phyloP scores from a whole-genome alignment of 2,797 vertebrate species.

The Gadopsis bispinosus region DNA sequence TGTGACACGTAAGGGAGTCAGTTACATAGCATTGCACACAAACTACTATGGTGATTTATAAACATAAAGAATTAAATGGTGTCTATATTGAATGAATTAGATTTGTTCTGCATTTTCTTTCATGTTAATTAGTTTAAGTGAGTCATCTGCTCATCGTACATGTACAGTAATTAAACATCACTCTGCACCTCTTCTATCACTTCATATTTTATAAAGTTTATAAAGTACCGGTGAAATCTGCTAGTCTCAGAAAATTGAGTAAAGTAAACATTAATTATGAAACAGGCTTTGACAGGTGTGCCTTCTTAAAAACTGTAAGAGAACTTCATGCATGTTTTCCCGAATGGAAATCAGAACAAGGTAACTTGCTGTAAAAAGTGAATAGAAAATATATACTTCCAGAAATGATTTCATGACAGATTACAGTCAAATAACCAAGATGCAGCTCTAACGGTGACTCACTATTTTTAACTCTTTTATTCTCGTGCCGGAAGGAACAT shows the following conservation, averaged over 20 bases:
- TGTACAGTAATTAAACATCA: background rate
- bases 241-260: conserved; percentile 4
- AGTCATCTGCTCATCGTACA: background rate
- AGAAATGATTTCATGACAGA: conserved; percentile 47
- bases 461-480: conserved; percentile 53
- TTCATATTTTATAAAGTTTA: background rate
- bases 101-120: background rate
- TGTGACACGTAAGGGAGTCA: background rate
- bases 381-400: conserved; percentile 3
- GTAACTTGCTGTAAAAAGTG: conserved; percentile 5
- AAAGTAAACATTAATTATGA: conserved; percentile 34
- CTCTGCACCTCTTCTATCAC: background rate
- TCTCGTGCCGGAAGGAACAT: conserved; percentile 39
- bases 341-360: conserved; percentile 17
- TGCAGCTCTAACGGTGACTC: conserved; percentile 29
- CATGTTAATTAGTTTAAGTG: background rate
- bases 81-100: background rate
- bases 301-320: conserved; percentile 7
- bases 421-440: conserved; percentile 43
- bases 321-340: conserved; percentile 15
- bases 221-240: background rate
- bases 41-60: background rate
- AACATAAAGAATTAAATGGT: background rate
- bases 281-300: conserved; percentile 33
- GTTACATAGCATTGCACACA: background rate